A percentile compares a stretch with the other conserved stretches of the same genome.
Evolutionary conservation across 2,113 vertebrate genomes (phyloP).

Genomic region (Trichechus manatus): DNA sequence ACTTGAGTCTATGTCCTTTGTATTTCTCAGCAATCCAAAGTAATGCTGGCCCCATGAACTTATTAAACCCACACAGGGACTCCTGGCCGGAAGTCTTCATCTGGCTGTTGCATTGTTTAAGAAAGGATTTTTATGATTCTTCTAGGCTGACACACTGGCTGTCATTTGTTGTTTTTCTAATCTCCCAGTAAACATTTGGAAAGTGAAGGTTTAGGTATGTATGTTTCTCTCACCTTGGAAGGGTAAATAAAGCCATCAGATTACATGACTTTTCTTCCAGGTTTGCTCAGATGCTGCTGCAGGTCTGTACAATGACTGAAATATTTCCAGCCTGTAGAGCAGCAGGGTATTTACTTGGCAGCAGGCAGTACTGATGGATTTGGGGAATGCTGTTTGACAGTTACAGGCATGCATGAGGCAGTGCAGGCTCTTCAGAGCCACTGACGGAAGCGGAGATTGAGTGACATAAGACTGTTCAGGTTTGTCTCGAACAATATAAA

Average conservation of each 20-base stretch:
- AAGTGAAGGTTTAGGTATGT: conserved; percentile 18
- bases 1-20: not conserved
- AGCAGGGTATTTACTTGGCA: conserved; percentile 25
- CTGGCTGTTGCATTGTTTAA: conserved; percentile 68
- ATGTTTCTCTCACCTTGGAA: conserved; percentile 9
- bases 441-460: conserved; percentile 68
- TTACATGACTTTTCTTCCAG: conserved; percentile 47
- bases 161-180: conserved; percentile 72
- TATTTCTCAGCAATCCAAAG: conserved; percentile 27
- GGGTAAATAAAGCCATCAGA: conserved; percentile 68
- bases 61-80: conserved; percentile 9
- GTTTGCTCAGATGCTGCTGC: conserved; percentile 42
- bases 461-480: conserved; percentile 80
- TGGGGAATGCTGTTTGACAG: conserved; percentile 61
- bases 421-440: conserved; percentile 63
- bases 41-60: conserved; percentile 32
- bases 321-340: conserved; percentile 40
- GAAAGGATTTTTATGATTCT: conserved; percentile 80
- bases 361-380: conserved; percentile 72
- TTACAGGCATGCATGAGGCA: not conserved
- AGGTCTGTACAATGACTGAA: conserved; percentile 33
- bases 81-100: conserved; percentile 58
- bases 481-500: conserved; percentile 78
- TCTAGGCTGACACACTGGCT: conserved; percentile 58
- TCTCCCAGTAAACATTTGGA: conserved; percentile 71